Percentiles rank a stretch among this genome's conserved stretches.
Evolutionary conservation across 2,113 vertebrate genomes (phyloP).

Genomic region (Bothrops jararaca): DNA sequence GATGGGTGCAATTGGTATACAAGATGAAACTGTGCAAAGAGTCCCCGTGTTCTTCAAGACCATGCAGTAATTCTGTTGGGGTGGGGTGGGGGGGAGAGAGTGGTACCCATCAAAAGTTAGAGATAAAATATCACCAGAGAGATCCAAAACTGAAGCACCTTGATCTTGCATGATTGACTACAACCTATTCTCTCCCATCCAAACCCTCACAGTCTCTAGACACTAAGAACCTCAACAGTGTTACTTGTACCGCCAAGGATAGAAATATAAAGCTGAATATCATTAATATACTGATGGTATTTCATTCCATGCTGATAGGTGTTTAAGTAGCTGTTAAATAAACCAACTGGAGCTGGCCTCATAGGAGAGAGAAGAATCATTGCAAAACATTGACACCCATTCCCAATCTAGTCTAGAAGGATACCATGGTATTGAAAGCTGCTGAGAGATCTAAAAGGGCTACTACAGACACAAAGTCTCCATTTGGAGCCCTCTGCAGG

Average conservation of each 20-base stretch:
- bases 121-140: neutral
- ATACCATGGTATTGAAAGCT: neutral
- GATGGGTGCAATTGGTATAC: neutral
- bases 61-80: neutral
- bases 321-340: neutral
- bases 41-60: neutral
- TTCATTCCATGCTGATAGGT: neutral
- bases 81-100: neutral
- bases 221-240: neutral
- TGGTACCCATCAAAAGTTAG: neutral
- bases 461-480: neutral
- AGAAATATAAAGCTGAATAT: neutral
- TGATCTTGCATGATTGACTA: neutral
- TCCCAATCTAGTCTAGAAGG: neutral
- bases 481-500: neutral
- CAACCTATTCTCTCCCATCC: neutral
- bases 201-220: neutral
- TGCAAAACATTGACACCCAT: neutral
- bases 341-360: neutral
- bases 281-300: neutral
- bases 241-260: neutral
- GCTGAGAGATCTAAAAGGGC: neutral
- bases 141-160: neutral
- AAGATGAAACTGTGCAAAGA: neutral
- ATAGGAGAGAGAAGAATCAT: neutral